Base-by-base conservation (phyloP, 2,797 vertebrate species). In the Pipistrellus pipistrellus region DNA sequence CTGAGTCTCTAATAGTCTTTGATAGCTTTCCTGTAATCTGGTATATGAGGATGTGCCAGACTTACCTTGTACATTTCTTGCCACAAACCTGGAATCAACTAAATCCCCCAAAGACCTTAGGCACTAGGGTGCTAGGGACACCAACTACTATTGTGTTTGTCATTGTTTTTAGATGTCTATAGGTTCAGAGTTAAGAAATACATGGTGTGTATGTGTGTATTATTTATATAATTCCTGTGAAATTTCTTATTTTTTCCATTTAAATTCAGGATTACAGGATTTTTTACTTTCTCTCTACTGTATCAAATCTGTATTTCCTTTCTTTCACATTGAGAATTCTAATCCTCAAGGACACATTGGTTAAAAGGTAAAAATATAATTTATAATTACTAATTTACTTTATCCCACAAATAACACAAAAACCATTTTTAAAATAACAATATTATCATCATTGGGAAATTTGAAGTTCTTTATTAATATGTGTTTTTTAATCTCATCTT, bases 391-490 rank as follows among this genome's bases (percentile, higher is more conserved):
- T 48, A 48, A 48, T 48, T 48, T 48, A 30, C 21, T 90, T 81
- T 85, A 85, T 30, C 4, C 2, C 27, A 84, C 15, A 59, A 59
- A 41, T 82, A 23, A 51, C 13, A 59, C 25, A 85, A 30, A 35
- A 30, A 75, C 6, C 27, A 85, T 75, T 91, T 48, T 85, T 30
- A 71, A 66, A 88, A 57, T 46, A 88, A 48, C 57, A 66, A 23
- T 69, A 44, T 64, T 48, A 35, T 25, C 59, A 68, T 46, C 9
- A 25, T 41, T 27, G 80, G 57, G 76, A 59, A 13, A 80, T 32
- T 71, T 73, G 23, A 75, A 78, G 81, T 88, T 73, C 38, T 44
- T 81, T 91, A 78, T 87, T n/a, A 18, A 46, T 53, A 53, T 53
- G 18, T 68, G 9, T 23, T 89, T 23, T 92, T 77, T 1, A 62